A percentile compares a stretch with the other conserved stretches of the same genome.
These are phyloP conservation scores for Epistrophe eligans DNA, from an alignment of 2,888 invertebrate genomes.

Conservation along the genomic window DNA sequence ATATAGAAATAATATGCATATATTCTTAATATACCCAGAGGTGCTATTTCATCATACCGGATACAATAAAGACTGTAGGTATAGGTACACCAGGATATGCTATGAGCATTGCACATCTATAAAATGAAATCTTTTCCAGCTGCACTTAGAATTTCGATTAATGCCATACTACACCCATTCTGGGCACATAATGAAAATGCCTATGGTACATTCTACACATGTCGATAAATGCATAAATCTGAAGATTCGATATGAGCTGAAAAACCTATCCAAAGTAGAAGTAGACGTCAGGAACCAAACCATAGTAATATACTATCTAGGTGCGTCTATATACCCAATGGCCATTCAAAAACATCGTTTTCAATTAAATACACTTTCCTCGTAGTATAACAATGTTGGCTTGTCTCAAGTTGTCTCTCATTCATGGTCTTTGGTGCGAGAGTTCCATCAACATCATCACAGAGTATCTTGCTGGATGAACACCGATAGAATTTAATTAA, in stretches of 20 bases:
- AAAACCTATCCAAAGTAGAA: neutral
- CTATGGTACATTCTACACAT: constrained; percentile 1
- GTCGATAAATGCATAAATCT: constrained; percentile 26
- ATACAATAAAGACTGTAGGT: constrained; percentile 13
- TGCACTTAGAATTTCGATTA: constrained; percentile 39
- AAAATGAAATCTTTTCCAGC: constrained; percentile 13
- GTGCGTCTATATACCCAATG: constrained; percentile 3
- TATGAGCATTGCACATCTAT: neutral
- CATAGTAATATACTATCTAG: neutral
- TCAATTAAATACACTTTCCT: constrained; percentile 57
- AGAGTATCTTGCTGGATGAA: constrained; percentile 2
- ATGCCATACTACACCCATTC: constrained; percentile 39
- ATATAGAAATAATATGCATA: constrained; percentile 26
- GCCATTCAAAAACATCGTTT: constrained; percentile 38
- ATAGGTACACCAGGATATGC: neutral
- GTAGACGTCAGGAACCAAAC: neutral
- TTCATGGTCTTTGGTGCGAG: neutral
- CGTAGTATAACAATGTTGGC: constrained; percentile 21
- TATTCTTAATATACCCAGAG: constrained; percentile 41
- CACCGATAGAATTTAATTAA: constrained; percentile 58
- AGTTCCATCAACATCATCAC: constrained; percentile 11
- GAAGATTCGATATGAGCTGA: constrained; percentile 27
- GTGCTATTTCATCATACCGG: constrained; percentile 44
- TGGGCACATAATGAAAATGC: constrained; percentile 35
- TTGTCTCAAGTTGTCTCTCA: neutral